phyloP scores from a whole-genome alignment of 2,797 vertebrate genomes.

The Aulostomus chinensis region DNA sequence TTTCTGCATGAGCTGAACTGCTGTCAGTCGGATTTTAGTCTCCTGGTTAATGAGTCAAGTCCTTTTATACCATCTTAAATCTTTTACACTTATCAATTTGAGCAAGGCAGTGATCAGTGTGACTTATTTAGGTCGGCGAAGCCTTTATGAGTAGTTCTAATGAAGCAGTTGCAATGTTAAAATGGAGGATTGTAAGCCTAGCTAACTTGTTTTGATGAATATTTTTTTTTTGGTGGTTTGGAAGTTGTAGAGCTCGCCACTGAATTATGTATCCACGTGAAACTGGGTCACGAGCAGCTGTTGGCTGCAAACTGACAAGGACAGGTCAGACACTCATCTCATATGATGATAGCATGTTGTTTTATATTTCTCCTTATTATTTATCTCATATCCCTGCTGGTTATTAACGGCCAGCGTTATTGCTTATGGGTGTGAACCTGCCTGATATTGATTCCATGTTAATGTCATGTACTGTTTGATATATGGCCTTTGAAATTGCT shows the following conservation, averaged over 20 bases:
- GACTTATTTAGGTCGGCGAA: conserved; percentile 69
- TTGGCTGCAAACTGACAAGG: conserved; percentile 53
- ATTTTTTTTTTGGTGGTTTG: conserved; percentile 51
- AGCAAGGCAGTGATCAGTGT: conserved; percentile 46
- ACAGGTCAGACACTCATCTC: conserved; percentile 61
- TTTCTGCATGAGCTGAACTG: conserved; percentile 18
- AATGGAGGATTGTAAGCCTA: conserved; percentile 26
- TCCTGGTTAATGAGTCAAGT: conserved; percentile 39
- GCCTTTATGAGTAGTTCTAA: conserved; percentile 53
- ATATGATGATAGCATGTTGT: conserved; percentile 27
- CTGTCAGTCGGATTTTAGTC: conserved; percentile 39
- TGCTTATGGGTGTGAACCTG: conserved; percentile 56
- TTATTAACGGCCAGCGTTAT: conserved; percentile 62
- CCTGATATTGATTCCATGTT: conserved; percentile 71
- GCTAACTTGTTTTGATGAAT: conserved; percentile 60
- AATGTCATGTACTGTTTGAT: conserved; percentile 74
- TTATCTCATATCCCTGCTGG: conserved; percentile 54
- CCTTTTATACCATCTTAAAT: conserved; percentile 56
- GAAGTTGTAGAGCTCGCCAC: conserved; percentile 32
- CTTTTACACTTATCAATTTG: conserved; percentile 57
- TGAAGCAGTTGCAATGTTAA: conserved; percentile 35
- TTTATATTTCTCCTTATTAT: conserved; percentile 54
- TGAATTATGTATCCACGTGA: conserved; percentile 67
- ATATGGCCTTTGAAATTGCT: conserved; percentile 74
- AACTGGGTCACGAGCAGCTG: conserved; percentile 63